Evolutionary conservation across 2,113 vertebrate genomes (phyloP).

Genomic region (Alectura lathami): DNA sequence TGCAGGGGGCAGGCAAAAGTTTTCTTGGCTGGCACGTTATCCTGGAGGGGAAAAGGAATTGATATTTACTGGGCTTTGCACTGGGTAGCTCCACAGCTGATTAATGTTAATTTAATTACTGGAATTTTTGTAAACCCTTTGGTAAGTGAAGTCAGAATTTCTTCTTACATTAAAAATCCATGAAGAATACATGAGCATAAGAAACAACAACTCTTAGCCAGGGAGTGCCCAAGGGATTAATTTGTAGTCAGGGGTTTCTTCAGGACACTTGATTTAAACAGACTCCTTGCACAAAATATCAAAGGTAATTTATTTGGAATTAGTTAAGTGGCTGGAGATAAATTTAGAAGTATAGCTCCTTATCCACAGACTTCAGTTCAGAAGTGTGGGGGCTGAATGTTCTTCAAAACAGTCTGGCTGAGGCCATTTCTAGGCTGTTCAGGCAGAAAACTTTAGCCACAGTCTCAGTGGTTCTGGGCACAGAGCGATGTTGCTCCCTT

Average conservation of each 20-base stretch:
- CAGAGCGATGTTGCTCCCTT: not conserved
- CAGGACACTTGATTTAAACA: conserved; percentile 48
- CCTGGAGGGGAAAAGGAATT: conserved; percentile 3
- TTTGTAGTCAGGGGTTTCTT: conserved; percentile 41
- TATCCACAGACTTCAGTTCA: conserved; percentile 3
- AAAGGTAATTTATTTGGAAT: conserved; percentile 43
- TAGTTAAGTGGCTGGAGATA: conserved; percentile 37
- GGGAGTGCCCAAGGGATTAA: not conserved
- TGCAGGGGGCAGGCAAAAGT: not conserved
- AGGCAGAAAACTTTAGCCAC: not conserved
- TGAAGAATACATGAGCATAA: not conserved
- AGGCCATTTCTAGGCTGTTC: not conserved
- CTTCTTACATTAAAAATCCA: not conserved
- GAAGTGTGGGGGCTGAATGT: conserved; percentile 1
- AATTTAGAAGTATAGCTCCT: conserved; percentile 36
- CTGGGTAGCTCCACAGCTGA: not conserved
- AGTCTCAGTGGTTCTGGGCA: not conserved
- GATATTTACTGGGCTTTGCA: not conserved
- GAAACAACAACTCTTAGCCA: not conserved
- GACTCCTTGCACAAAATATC: conserved; percentile 29
- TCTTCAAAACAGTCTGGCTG: conserved; percentile 31
- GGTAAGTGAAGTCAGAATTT: not conserved
- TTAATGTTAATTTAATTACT: conserved; percentile 43
- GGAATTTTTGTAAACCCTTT: conserved; percentile 51
- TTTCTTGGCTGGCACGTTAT: not conserved